Base-by-base conservation (phyloP, 2,113 vertebrate genomes). In the Limanda limanda region DNA sequence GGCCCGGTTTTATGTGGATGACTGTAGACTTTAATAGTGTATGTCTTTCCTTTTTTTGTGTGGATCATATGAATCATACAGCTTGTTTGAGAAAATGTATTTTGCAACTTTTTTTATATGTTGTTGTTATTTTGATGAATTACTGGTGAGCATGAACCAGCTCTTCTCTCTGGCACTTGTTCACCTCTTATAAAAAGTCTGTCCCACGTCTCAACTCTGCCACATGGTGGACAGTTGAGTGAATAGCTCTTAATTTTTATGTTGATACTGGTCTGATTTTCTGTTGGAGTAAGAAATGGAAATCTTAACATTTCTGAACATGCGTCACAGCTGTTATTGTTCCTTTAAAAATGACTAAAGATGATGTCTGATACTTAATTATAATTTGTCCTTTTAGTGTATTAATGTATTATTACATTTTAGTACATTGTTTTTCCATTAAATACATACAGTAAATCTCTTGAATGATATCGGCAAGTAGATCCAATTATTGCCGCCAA, bases 201-300 rank as follows among this genome's bases (percentile, higher is more conserved):
- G 47, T 42, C 12, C 15, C 23, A 12, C 67, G 87, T 77, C 62
- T 88, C 87, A 78, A 82, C 68, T 78, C 74, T 92, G 92, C 88
- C 90, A 61, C 73, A 14, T 37, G 47, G 83, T 92, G 92, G 89
- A 77, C 68, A 23, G 21, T n/a, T 67, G 15, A 71, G 58, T n/a
- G 13, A 77, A 82, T 66, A 63, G 37, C 40, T 11, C 40, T 13
- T 12, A 12, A 42, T 13, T 42, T 42, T 42, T 12, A 42, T 12
- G 3, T 3, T 42, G 40, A 13, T 12, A 42, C 40, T 42, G 40
- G 11, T 42, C 40, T 13, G 12, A 42, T 42, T 13, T 13, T 42
- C 10, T 42, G 31, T 31, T 31, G 40, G 10, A 40, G 12, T 59
- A 31, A 56, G 0, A 63, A 37, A 21, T 63, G 7, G 3, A 18